Evolutionary conservation across 2,113 vertebrate species (phyloP), one percentile per base, ranked within the genome.

Genomic region (Xiphias gladius): DNA sequence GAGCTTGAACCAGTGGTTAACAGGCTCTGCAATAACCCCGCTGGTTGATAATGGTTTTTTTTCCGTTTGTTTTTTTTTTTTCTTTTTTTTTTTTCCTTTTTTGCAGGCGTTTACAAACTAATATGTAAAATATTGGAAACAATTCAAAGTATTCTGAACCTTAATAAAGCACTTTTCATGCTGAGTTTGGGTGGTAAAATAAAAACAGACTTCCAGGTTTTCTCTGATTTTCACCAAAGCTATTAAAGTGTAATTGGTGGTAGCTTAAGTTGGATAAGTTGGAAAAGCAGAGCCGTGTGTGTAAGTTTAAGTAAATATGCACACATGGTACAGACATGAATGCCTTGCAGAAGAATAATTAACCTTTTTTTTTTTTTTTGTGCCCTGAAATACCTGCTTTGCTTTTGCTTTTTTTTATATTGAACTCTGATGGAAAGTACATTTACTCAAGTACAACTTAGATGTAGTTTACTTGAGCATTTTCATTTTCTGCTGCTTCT

Each of bases 171-270:
- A 92, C 82, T 94, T 93, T 93, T 93, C 68, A 84, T 83, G 82
- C 84, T 71, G 83, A 87, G 65, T 86, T 85, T 68, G 59, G 67
- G 79, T 84, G 84, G 64, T 50, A 67, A 66, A 71, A 62, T 61
- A 65, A 64, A 57, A 71, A 85, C 10, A 6, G 16, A 75, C 69
- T 80, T 62, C 32, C 2, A 76, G 19, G 61, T 72, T 80, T 78
- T 73, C 46, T 90, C 61, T 67, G 26, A 86, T 82, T 93, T 90
- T 94, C 93, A 95, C 93, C 93, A 92, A 95, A 94, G 93, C 91
- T 93, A 92, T 93, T 94, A 92, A 93, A 90, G 80, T 87, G 83
- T 91, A 82, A 89, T 77, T 86, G 84, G 64, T 85, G 65, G 83
- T 89, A 83, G 92, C 89, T 91, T 88, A 92, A 90, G 83, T 87